Evolutionary conservation across 2,888 invertebrate genomes (phyloP).

Genomic region (Carpatolechia fugitivella): DNA sequence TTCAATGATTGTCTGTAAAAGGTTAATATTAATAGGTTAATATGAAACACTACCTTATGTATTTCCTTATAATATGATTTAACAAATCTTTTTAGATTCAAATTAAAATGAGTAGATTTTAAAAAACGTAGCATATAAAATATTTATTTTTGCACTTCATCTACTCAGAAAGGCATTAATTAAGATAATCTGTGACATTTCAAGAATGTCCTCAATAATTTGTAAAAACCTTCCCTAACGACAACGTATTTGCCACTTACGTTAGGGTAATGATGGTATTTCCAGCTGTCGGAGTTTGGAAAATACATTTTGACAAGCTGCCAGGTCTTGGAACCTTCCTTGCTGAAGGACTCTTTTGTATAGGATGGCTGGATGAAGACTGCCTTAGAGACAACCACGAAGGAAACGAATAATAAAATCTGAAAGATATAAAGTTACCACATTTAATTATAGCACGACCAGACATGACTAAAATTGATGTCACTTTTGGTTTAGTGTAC

Average conservation of each 20-base stretch:
- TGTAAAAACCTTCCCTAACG: no score
- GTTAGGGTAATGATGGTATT: slow-evolving; percentile 50
- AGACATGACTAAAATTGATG: no score
- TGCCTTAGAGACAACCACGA: slow-evolving; percentile 45
- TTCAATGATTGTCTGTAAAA: background rate
- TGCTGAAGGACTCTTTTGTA: slow-evolving; percentile 25
- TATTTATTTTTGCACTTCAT: no score
- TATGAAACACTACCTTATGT: no score
- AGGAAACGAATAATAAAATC: slow-evolving; percentile 50
- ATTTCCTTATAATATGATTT: no score
- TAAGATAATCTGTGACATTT: no score
- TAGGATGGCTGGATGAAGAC: slow-evolving; percentile 43
- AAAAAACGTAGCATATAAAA: no score
- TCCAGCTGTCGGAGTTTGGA: slow-evolving; percentile 38
- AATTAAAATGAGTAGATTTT: background rate
- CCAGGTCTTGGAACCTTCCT: slow-evolving; percentile 44
- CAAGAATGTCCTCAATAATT: no score
- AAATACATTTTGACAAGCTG: slow-evolving; percentile 55
- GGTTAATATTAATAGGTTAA: background rate
- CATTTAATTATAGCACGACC: no score
- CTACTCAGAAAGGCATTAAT: no score
- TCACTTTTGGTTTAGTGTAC: no score
- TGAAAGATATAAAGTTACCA: slow-evolving; percentile 35
- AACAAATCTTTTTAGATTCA: no score
- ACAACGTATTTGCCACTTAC: slow-evolving; percentile 47